Evolutionary conservation across 2,797 vertebrate genomes (phyloP), one percentile per base, ranked within the genome.

Genomic region (Takifugu ocellatus): DNA sequence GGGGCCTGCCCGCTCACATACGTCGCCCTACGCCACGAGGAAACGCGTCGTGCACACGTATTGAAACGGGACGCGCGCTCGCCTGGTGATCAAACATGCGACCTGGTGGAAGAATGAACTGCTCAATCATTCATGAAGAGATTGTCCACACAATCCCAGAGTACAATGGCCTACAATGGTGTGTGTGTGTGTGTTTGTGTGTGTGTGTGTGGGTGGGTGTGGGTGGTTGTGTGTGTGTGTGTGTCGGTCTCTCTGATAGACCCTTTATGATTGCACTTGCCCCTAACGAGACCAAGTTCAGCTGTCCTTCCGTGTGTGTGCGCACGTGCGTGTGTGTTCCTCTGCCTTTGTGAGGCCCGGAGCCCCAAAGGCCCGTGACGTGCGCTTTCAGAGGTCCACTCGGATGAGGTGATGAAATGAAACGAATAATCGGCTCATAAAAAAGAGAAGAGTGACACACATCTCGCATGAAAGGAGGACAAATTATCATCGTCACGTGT

Each of bases 41-140:
- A 56, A 16, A 43, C 0, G 0, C 48, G 47, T 54, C 61, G 58
- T 57, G 56, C 56, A 31, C 12, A 52, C 52, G 43, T 5, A 17
- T 5, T 6, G 43, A 5, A 16, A 45, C 43, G 5, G 43, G 15
- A 16, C 46, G 49, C 44, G 26, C 57, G 17, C 70, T 79, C 52
- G 57, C 77, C 66, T 44, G 54, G 68, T 70, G 83, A 88, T 88
- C 86, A 87, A 81, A 89, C 79, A 76, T 69, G 75, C 83, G 85
- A 75, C 65, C 79, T 78, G 82, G 79, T 83, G 36, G 73, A 83
- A 85, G 84, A 86, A 84, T 56, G 63, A 70, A 60, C 83, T 82
- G 84, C 82, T 88, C 86, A 90, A 90, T 88, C 84, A 90, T 90
- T 90, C 87, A 88, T 90, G 84, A 85, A 84, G 86, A 87, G 84